phyloP scores from a whole-genome alignment of 2,113 vertebrate genomes.

The Sebastes schlegelii region DNA sequence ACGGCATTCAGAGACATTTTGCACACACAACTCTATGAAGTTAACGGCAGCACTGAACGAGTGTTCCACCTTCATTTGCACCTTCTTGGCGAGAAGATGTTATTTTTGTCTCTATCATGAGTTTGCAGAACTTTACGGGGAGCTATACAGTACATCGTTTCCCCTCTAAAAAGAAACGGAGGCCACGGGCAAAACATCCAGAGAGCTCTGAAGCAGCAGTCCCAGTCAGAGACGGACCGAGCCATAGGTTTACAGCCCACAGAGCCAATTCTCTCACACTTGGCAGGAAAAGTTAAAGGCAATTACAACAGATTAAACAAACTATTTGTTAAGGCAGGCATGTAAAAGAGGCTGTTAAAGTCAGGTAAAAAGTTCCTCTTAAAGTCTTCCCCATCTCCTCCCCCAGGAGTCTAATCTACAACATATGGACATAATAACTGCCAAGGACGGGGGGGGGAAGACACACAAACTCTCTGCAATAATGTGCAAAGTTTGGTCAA shows the following conservation, averaged over 20 bases:
- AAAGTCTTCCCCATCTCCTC: slow-evolving; percentile 41
- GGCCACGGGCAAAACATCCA: slow-evolving; percentile 25
- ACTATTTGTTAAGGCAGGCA: slow-evolving; percentile 53
- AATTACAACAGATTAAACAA: slow-evolving; percentile 70
- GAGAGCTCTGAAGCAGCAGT: slow-evolving; percentile 8
- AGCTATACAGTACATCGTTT: slow-evolving; percentile 2
- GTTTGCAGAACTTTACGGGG: slow-evolving; percentile 1
- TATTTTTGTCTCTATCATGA: not conserved
- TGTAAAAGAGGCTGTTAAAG: slow-evolving; percentile 63
- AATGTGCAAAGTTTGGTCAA: slow-evolving; percentile 28
- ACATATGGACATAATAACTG: slow-evolving; percentile 56
- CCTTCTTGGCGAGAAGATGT: not conserved
- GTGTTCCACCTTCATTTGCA: not conserved
- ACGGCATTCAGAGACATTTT: not conserved
- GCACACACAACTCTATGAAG: not conserved
- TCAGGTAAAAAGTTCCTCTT: slow-evolving; percentile 61
- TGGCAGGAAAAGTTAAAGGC: slow-evolving; percentile 57
- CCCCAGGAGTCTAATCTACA: slow-evolving; percentile 50
- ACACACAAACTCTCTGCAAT: slow-evolving; percentile 21
- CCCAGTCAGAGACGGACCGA: slow-evolving; percentile 7
- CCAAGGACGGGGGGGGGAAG: slow-evolving; percentile 29
- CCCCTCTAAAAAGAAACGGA: slow-evolving; percentile 16
- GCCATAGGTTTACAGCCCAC: slow-evolving; percentile 39
- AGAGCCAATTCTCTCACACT: slow-evolving; percentile 43
- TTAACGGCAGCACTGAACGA: not conserved